These are phyloP conservation scores for Osmerus eperlanus DNA, from an alignment of 2,113 vertebrate genomes.

Conservation along the genomic window DNA sequence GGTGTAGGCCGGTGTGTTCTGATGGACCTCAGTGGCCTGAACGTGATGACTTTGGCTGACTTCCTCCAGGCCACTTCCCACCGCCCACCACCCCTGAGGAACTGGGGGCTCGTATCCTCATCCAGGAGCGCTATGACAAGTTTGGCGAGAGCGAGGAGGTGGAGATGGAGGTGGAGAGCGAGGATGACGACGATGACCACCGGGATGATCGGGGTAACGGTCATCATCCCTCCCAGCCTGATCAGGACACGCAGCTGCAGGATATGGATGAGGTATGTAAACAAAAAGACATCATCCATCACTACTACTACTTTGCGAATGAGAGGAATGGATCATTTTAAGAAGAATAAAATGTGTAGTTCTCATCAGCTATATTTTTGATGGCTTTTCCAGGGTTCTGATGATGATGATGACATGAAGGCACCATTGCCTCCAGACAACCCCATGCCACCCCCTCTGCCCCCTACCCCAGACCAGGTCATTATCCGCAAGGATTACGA, in stretches of 20 bases:
- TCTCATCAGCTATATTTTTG: not conserved
- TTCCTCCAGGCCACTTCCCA: constrained; percentile 87
- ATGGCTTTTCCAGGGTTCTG: constrained; percentile 81
- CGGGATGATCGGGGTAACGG: constrained; percentile 77
- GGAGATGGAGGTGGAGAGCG: constrained; percentile 98
- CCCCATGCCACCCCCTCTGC: constrained; percentile 93
- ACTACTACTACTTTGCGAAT: no score
- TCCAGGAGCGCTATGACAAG: constrained; percentile 98
- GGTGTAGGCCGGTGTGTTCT: not conserved
- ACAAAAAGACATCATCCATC: not conserved
- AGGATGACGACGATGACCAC: constrained; percentile 88
- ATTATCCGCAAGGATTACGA: constrained; percentile 98
- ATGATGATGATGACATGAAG: constrained; percentile 92
- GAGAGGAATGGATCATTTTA: no score
- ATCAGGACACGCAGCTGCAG: constrained; percentile 97
- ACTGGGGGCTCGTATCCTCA: constrained; percentile 93
- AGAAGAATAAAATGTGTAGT: no score
- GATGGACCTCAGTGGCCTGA: not conserved
- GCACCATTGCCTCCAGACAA: constrained; percentile 90
- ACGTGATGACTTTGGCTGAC: not conserved
- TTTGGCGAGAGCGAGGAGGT: constrained; percentile 98
- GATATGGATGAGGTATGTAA: constrained; percentile 95
- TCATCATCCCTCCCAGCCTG: constrained; percentile 78
- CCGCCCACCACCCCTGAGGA: constrained; percentile 97
- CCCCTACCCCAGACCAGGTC: constrained; percentile 96